Evolutionary conservation across 2,888 invertebrate species (phyloP).

Genomic region (Danaus chrysippus): DNA sequence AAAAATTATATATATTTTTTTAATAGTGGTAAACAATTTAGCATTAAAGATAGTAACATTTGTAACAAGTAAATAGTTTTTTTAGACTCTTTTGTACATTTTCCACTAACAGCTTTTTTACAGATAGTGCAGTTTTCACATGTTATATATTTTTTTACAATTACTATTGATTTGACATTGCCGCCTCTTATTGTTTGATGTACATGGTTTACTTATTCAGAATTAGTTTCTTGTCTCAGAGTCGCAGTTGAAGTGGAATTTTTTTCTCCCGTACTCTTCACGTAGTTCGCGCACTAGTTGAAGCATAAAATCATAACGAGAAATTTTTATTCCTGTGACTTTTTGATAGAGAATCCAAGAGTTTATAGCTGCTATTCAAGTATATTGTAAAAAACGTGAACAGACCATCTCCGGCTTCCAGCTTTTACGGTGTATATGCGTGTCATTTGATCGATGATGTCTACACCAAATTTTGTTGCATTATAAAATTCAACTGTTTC

Average conservation of each 20-base stretch:
- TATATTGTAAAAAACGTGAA: slow-evolving; percentile 21
- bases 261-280: neutral
- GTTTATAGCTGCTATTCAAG: slow-evolving; percentile 19
- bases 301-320: slow-evolving; percentile 10
- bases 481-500: slow-evolving; percentile 16
- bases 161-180: too few species aligned
- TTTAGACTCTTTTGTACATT: too few species aligned
- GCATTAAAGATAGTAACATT: too few species aligned
- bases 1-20: too few species aligned
- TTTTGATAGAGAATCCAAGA: slow-evolving; percentile 18
- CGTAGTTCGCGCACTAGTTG: neutral
- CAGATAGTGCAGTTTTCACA: too few species aligned
- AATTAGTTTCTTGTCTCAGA: too few species aligned
- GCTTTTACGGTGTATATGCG: slow-evolving; percentile 11
- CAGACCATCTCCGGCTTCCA: slow-evolving; percentile 17
- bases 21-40: too few species aligned
- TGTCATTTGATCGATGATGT: slow-evolving; percentile 17
- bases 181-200: too few species aligned
- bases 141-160: too few species aligned
- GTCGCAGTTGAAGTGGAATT: neutral
- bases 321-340: slow-evolving; percentile 18
- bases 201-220: too few species aligned
- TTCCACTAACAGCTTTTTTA: too few species aligned
- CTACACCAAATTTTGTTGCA: slow-evolving; percentile 17
- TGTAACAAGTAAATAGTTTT: too few species aligned